A percentile compares a stretch with the other conserved stretches of the same genome.
phyloP scores from a whole-genome alignment of 2,113 vertebrate species.

The Cricetomys ansorgei region DNA sequence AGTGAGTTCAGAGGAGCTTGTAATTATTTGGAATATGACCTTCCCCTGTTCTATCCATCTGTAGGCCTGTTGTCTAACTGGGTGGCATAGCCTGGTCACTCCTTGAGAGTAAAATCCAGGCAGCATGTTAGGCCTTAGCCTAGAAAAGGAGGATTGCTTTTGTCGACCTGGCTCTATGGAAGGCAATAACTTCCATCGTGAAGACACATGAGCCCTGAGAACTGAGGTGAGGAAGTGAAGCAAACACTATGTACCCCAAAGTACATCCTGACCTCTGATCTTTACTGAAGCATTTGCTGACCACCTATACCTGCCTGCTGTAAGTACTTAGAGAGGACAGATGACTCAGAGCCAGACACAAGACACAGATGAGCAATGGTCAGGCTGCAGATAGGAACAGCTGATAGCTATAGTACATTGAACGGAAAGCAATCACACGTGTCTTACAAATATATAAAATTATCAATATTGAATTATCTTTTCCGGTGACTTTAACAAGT shows the following conservation, averaged over 20 bases:
- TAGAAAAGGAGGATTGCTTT: neutral
- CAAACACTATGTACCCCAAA: neutral
- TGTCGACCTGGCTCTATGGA: neutral
- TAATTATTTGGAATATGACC: neutral
- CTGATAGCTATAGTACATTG: neutral
- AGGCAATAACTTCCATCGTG: neutral
- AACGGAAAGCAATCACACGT: neutral
- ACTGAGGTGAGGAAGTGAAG: neutral
- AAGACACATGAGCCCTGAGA: neutral
- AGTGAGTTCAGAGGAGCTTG: neutral
- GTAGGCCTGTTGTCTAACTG: neutral
- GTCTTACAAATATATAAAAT: neutral
- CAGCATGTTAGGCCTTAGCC: neutral
- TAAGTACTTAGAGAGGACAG: neutral
- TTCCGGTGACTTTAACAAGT: neutral
- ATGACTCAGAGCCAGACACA: neutral
- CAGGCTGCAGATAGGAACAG: neutral
- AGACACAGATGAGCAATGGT: neutral
- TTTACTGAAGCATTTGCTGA: too few relatives aligned
- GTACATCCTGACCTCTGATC: neutral
- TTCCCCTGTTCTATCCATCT: neutral
- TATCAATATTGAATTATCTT: neutral
- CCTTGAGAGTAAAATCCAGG: neutral
- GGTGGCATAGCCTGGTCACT: neutral
- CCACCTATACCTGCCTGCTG: neutral